Evolutionary conservation across 2,888 invertebrate genomes (phyloP).

Genomic region (Troides aeacus): DNA sequence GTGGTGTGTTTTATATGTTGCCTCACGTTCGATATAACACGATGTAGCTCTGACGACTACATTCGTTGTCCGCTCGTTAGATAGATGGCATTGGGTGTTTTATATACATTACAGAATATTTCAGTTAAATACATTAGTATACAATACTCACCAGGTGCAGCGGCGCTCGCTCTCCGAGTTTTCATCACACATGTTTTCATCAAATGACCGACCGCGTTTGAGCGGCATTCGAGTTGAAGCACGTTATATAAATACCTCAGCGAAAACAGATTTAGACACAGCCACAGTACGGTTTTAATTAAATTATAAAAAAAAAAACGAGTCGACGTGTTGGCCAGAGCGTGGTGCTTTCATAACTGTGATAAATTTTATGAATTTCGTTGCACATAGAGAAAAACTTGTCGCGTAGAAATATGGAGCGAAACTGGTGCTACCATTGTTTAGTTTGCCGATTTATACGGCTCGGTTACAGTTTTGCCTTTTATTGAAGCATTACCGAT

Average conservation of each 20-base stretch:
- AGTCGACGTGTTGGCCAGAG: constrained; percentile 73
- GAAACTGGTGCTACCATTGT: constrained; percentile 76
- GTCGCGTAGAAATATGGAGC: constrained; percentile 73
- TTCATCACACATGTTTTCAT: constrained; percentile 52
- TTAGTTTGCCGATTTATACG: constrained; percentile 81
- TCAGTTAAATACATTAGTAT: constrained; percentile 30
- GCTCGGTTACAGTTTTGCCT: constrained; percentile 78
- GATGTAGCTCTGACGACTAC: constrained; percentile 48
- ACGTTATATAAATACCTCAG: constrained; percentile 45
- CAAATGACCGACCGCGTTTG: constrained; percentile 59
- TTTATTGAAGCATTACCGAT: constrained; percentile 79
- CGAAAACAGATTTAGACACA: constrained; percentile 61
- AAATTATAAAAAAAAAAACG: constrained; percentile 45
- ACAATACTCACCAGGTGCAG: constrained; percentile 58
- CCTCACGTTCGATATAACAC: constrained; percentile 59
- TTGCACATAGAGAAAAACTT: constrained; percentile 70
- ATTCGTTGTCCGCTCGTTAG: constrained; percentile 63
- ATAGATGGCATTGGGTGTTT: constrained; percentile 73
- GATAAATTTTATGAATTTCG: constrained; percentile 67
- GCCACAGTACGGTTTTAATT: constrained; percentile 66
- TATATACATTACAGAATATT: constrained; percentile 31
- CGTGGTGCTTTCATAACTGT: constrained; percentile 77
- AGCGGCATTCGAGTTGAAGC: constrained; percentile 50
- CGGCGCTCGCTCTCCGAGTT: constrained; percentile 42
- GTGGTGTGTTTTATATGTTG: constrained; percentile 60